These are phyloP conservation scores for Choreutis nemorana DNA, from an alignment of 2,888 invertebrate species.

Conservation along the genomic window DNA sequence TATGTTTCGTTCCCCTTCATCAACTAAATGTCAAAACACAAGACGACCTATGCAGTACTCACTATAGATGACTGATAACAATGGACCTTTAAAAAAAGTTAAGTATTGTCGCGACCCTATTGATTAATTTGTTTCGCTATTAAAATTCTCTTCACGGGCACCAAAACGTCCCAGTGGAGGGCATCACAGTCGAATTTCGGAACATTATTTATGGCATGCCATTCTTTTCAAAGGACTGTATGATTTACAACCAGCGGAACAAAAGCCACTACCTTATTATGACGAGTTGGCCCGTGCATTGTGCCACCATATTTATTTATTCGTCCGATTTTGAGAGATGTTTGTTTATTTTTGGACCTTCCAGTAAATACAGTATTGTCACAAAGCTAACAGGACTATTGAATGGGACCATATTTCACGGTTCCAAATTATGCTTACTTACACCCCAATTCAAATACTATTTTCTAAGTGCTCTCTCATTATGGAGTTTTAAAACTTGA, in stretches of 20 bases:
- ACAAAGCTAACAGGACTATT: constrained; percentile 42
- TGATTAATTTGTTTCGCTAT: constrained; percentile 57
- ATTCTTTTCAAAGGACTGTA: constrained; percentile 59
- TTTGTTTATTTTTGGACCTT: constrained; percentile 63
- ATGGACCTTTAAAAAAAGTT: constrained; percentile 29
- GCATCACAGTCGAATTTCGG: constrained; percentile 44
- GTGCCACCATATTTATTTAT: constrained; percentile 52
- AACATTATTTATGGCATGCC: constrained; percentile 58
- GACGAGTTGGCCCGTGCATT: constrained; percentile 58
- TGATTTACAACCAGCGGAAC: constrained; percentile 57
- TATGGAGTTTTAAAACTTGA: too few species aligned
- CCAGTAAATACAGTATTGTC: constrained; percentile 56
- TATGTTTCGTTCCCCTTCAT: too few species aligned
- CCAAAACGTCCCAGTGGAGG: constrained; percentile 41
- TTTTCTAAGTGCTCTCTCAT: too few species aligned
- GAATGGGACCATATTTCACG: constrained; percentile 51
- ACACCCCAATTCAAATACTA: too few species aligned
- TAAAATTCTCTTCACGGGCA: constrained; percentile 47
- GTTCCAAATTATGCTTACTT: constrained; percentile 46
- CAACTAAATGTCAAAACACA: too few species aligned
- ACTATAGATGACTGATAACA: constrained; percentile 19
- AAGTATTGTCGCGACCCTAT: constrained; percentile 38
- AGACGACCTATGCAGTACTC: too few species aligned
- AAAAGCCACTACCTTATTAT: constrained; percentile 62
- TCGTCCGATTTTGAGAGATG: constrained; percentile 47